Percentiles rank a stretch among this genome's conserved stretches.
phyloP scores from a whole-genome alignment of 2,797 vertebrate species.

The Pipistrellus nathusii region DNA sequence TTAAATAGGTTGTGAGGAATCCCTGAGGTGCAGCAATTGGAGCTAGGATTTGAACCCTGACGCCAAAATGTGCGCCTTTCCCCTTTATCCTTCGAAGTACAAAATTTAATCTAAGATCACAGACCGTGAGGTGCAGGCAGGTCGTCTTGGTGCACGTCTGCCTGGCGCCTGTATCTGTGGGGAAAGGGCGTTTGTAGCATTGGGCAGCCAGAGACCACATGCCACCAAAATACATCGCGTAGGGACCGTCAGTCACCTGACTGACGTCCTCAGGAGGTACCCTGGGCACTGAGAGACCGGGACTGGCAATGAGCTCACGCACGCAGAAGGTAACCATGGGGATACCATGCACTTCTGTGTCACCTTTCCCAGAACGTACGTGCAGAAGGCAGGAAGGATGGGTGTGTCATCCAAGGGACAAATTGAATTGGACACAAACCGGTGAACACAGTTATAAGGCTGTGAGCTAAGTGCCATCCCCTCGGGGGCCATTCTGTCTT shows the following conservation, averaged over 20 bases:
- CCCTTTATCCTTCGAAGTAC: background rate
- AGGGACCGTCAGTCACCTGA: background rate
- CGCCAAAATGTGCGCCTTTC: fast-evolving
- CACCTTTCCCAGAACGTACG: background rate
- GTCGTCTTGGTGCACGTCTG: no score
- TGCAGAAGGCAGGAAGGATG: background rate
- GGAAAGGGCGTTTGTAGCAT: background rate
- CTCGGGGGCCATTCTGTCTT: background rate
- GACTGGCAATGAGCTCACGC: background rate
- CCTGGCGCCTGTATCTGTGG: fast-evolving
- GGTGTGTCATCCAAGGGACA: background rate
- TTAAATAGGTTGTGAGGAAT: background rate
- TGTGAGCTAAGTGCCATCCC: background rate
- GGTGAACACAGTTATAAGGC: background rate
- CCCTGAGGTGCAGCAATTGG: no score
- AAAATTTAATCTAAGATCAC: background rate
- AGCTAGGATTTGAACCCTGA: background rate
- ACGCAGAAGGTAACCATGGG: background rate
- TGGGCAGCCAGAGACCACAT: background rate
- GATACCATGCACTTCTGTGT: background rate
- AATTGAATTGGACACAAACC: background rate
- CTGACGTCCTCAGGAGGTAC: background rate
- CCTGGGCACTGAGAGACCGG: background rate
- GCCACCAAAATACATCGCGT: fast-evolving
- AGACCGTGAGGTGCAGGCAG: fast-evolving